A percentile compares a stretch with the other conserved stretches of the same genome.
Conservation (phyloP, 2,888 invertebrate genomes). For the Diaperis boleti region DNA sequence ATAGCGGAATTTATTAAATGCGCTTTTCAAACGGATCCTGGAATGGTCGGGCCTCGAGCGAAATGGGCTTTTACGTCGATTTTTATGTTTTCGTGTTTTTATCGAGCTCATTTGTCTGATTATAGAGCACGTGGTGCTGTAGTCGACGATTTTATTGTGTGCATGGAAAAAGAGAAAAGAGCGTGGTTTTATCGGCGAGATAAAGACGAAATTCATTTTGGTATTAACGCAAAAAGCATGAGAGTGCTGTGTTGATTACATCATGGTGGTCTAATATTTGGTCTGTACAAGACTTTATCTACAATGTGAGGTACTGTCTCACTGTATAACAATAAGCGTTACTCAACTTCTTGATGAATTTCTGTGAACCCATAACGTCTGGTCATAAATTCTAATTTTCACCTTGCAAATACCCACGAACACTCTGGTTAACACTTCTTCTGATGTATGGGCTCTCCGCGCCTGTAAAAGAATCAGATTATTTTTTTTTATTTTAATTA, state of each 20-base stretch:
- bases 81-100: conserved; percentile 35
- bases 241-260: too few species aligned
- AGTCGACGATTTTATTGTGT: not conserved
- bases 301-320: too few species aligned
- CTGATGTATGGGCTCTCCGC: not conserved
- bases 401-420: not conserved
- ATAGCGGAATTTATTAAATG: conserved; percentile 42
- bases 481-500: too few species aligned
- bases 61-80: conserved; percentile 29
- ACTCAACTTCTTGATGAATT: conserved; percentile 42
- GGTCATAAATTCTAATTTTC: not conserved
- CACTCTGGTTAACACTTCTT: not conserved
- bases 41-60: conserved; percentile 13
- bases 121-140: conserved; percentile 15
- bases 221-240: too few species aligned
- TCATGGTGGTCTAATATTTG: too few species aligned
- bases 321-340: too few species aligned
- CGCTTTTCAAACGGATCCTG: conserved; percentile 34
- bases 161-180: not conserved
- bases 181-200: too few species aligned
- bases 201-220: too few species aligned
- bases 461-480: too few species aligned
- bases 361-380: not conserved
- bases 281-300: too few species aligned
- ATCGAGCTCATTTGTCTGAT: conserved; percentile 33